Evolutionary conservation across 2,888 invertebrate species (phyloP).

Genomic region (Drosophila nr. medialis): DNA sequence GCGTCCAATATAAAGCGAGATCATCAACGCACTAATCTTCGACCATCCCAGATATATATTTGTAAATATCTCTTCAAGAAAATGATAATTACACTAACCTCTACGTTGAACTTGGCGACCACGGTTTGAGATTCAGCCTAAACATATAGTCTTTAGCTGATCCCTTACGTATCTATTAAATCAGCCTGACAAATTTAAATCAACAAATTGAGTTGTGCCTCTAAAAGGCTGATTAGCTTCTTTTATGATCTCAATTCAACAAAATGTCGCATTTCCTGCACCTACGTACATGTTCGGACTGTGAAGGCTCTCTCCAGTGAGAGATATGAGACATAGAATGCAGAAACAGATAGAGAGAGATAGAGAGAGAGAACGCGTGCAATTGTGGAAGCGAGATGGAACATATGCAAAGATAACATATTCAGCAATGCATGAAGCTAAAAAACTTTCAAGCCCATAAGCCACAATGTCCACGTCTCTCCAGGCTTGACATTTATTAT

Average conservation of each 20-base stretch:
- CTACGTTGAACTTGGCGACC: background rate
- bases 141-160: background rate
- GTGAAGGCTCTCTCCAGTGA: background rate
- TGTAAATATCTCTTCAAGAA: background rate
- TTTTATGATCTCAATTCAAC: slow-evolving; percentile 57
- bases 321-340: background rate
- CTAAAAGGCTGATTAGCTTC: background rate
- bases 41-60: too few species aligned
- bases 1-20: too few species aligned
- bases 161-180: background rate
- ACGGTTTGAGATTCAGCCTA: background rate
- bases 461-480: slow-evolving; percentile 79
- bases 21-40: too few species aligned
- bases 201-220: slow-evolving; percentile 17
- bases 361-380: background rate
- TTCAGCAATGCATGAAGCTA: slow-evolving; percentile 72
- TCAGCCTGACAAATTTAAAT: background rate
- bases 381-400: slow-evolving; percentile 13
- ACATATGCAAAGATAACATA: slow-evolving; percentile 68
- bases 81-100: background rate
- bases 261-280: slow-evolving; percentile 57
- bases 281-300: slow-evolving; percentile 45
- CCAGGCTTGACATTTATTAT: slow-evolving; percentile 78
- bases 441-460: slow-evolving; percentile 73
- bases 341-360: background rate